Evolutionary conservation across 2,113 vertebrate species (phyloP).

Genomic region (Holacanthus passer): DNA sequence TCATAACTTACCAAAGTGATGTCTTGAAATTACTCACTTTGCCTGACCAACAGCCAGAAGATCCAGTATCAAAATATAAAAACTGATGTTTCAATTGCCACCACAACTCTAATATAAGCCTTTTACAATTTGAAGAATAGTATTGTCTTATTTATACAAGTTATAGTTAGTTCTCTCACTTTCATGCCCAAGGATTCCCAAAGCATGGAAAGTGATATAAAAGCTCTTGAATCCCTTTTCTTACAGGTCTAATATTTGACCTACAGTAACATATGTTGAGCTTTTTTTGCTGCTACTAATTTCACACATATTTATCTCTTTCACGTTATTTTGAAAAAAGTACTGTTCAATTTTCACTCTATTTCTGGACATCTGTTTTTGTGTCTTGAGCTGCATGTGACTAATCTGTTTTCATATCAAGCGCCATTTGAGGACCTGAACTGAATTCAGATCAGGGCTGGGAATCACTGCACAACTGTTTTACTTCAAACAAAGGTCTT

Average conservation of each 20-base stretch:
- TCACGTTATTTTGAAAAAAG: neutral
- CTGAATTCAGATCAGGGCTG: conserved; percentile 29
- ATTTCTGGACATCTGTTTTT: conserved; percentile 13
- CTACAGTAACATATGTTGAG: neutral
- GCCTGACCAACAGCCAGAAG: neutral
- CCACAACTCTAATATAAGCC: neutral
- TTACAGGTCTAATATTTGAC: neutral
- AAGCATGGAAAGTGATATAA: neutral
- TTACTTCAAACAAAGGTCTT: conserved; percentile 33
- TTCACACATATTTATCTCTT: neutral
- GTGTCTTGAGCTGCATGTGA: neutral
- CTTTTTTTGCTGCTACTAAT: neutral
- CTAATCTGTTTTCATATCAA: conserved; percentile 9
- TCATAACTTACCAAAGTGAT: neutral
- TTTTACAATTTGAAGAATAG: neutral
- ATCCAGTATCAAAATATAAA: too few species aligned
- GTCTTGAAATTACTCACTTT: too few species aligned
- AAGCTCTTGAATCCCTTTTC: neutral
- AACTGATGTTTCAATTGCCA: too few species aligned
- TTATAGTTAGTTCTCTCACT: neutral
- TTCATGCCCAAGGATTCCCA: neutral
- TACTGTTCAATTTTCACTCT: neutral
- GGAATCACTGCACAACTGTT: conserved; percentile 10
- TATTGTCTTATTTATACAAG: neutral
- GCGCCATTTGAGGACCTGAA: neutral